These are phyloP conservation scores for Phoenoteleia sp. DNA, from an alignment of 2,888 invertebrate species.

Conservation along the genomic window DNA sequence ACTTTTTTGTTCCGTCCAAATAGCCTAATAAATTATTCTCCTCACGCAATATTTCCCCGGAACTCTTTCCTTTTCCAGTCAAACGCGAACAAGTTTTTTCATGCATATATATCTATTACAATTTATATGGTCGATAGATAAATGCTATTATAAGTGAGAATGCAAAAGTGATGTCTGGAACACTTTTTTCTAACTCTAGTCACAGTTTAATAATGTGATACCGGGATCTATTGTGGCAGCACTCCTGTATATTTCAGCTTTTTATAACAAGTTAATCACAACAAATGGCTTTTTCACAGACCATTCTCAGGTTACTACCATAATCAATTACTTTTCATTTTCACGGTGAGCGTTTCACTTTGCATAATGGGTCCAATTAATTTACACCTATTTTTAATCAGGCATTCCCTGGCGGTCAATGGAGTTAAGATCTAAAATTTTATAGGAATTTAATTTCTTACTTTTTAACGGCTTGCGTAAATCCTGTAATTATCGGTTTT, in stretches of 20 bases:
- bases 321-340: conserved; percentile 40
- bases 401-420: background rate
- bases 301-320: background rate
- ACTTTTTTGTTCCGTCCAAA: background rate
- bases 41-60: conserved; percentile 1
- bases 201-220: conserved; percentile 7
- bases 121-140: background rate
- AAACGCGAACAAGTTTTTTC: conserved; percentile 19
- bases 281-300: background rate
- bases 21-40: conserved; percentile 14
- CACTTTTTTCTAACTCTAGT: conserved; percentile 11
- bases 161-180: background rate
- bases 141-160: conserved; percentile 1
- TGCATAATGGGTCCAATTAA: background rate
- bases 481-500: conserved; percentile 26
- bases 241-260: background rate
- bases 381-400: conserved; percentile 6
- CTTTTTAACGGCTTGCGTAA: conserved; percentile 18
- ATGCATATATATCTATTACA: conserved; percentile 20
- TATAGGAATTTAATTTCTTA: conserved; percentile 14
- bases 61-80: conserved; percentile 2
- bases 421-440: background rate
- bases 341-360: conserved; percentile 18
- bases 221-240: background rate
- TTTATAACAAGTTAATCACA: background rate